Percentiles rank a stretch among this genome's conserved stretches.
phyloP scores from a whole-genome alignment of 1,140 invertebrate genomes.

The honey bee (Apis mellifera) region DNA sequence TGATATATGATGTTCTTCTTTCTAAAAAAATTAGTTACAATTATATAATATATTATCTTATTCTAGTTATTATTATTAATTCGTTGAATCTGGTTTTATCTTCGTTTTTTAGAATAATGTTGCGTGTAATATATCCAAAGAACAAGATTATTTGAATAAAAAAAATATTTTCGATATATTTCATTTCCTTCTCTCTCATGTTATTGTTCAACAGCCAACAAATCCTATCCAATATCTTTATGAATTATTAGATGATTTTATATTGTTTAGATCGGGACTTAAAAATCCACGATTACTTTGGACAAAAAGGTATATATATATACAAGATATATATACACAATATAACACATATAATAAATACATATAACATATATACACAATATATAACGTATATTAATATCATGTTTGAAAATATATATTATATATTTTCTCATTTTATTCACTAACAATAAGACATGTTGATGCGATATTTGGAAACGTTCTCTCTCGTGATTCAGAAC shows the following conservation, averaged over 20 bases:
- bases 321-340: too few species aligned
- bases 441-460: constrained; percentile 71
- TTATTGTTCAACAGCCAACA: constrained; percentile 74
- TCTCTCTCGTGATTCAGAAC: constrained; percentile 63
- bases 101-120: not conserved
- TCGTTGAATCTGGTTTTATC: not conserved
- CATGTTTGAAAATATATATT: not conserved
- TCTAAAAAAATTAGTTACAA: too few species aligned
- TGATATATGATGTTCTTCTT: not conserved
- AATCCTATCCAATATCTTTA: constrained; percentile 80
- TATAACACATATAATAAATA: not conserved
- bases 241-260: constrained; percentile 79
- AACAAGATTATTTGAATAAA: constrained; percentile 66
- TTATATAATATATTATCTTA: too few species aligned
- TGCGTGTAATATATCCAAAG: not conserved
- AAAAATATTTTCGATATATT: constrained; percentile 79
- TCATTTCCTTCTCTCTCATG: constrained; percentile 79
- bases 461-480: constrained; percentile 73
- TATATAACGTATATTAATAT: not conserved
- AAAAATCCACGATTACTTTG: constrained; percentile 79
- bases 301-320: constrained; percentile 59
- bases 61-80: not conserved
- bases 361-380: not conserved
- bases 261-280: constrained; percentile 78
- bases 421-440: constrained; percentile 32